Percentiles rank a stretch among this genome's conserved stretches.
phyloP scores from a whole-genome alignment of 2,797 vertebrate genomes.

The Chaenodraco wilsoni region DNA sequence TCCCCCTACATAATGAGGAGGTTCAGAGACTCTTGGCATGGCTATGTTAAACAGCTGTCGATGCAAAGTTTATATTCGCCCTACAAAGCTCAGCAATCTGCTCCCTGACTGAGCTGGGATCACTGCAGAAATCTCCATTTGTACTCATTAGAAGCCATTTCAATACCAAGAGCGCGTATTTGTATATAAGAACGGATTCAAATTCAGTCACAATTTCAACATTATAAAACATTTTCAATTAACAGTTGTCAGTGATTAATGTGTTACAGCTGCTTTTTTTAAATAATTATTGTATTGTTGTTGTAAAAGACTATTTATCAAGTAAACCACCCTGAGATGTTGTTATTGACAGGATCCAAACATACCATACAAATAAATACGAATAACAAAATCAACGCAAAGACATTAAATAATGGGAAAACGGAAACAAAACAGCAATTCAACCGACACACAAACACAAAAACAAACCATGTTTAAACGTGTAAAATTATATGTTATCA shows the following conservation, averaged over 20 bases:
- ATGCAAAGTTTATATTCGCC: constrained; percentile 74
- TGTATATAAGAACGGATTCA: constrained; percentile 8
- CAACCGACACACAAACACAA: too few species aligned
- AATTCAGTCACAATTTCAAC: neutral
- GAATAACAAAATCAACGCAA: too few species aligned
- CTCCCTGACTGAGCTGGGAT: constrained; percentile 61
- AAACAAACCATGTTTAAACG: too few species aligned
- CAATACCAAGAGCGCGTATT: constrained; percentile 3
- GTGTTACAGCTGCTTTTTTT: neutral
- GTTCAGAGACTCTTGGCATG: constrained; percentile 77
- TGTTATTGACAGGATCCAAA: too few species aligned
- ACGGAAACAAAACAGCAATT: too few species aligned
- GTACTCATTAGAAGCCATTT: constrained; percentile 50
- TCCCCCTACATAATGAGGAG: constrained; percentile 75
- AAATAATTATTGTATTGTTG: neutral
- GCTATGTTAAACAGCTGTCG: constrained; percentile 78
- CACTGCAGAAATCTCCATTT: constrained; percentile 65
- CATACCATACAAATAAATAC: too few species aligned
- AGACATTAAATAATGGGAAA: too few species aligned
- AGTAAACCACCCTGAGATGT: too few species aligned
- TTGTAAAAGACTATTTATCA: too few species aligned
- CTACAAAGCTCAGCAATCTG: constrained; percentile 77
- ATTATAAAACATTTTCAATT: neutral
- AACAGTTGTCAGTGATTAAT: constrained; percentile 2
- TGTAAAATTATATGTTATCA: too few species aligned